A percentile compares a stretch with the other conserved stretches of the same genome.
Evolutionary conservation across 2,797 vertebrate genomes (phyloP).

Genomic region (Tolypeutes matacus): DNA sequence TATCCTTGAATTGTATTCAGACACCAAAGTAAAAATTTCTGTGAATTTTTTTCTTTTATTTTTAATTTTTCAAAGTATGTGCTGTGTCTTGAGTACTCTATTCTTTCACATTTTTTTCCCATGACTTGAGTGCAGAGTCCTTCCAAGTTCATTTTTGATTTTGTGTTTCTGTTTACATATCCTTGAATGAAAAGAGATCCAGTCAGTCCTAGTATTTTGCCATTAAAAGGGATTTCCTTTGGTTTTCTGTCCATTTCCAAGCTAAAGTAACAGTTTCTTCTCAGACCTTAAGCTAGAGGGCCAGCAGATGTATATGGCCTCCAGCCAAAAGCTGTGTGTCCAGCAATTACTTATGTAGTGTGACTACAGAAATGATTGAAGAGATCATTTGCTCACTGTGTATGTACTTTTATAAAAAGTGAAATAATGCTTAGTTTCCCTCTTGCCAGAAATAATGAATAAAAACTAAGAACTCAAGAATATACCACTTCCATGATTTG

Average conservation of each 20-base stretch:
- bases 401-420: background rate
- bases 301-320: background rate
- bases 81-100: background rate
- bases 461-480: background rate
- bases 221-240: background rate
- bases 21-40: background rate
- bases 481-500: background rate
- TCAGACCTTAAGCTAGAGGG: background rate
- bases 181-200: background rate
- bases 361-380: background rate
- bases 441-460: background rate
- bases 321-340: background rate
- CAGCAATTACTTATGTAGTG: background rate
- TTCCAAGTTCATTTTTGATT: background rate
- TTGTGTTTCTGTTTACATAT: background rate
- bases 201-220: background rate
- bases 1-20: background rate
- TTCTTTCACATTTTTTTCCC: background rate
- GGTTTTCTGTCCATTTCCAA: background rate
- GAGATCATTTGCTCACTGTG: background rate
- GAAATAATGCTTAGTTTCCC: background rate
- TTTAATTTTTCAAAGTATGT: background rate
- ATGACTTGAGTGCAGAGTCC: background rate
- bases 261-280: background rate
- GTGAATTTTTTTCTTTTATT: constrained; percentile 10